These are phyloP conservation scores for Gallinago solitaria DNA, from an alignment of 2,797 vertebrate species.

Conservation along the genomic window DNA sequence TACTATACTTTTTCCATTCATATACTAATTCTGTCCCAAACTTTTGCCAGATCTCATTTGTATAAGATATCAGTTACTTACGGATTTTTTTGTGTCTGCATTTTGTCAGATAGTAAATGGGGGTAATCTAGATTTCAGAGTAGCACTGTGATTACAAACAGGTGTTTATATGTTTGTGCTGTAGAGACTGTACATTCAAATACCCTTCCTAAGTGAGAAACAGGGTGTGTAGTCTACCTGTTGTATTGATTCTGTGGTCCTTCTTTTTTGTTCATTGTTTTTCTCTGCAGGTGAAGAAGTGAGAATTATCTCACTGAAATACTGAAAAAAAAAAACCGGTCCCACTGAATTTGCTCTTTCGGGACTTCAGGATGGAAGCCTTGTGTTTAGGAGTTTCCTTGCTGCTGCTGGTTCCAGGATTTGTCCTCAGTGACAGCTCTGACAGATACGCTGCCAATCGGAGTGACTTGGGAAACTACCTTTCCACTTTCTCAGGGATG, in stretches of 20 bases:
- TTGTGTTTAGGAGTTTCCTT: slow-evolving; percentile 77
- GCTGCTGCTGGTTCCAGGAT: slow-evolving; percentile 82
- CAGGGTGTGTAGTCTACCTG: not conserved
- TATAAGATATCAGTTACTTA: not conserved
- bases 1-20: not conserved
- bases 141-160: not conserved
- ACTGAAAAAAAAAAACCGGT: not conserved
- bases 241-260: not conserved
- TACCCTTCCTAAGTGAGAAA: not conserved
- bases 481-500: slow-evolving; percentile 57
- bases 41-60: not conserved
- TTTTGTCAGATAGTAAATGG: not conserved
- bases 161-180: not conserved
- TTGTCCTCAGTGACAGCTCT: slow-evolving; percentile 80
- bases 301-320: not conserved
- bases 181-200: not conserved
- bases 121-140: not conserved
- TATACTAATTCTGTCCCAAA: not conserved
- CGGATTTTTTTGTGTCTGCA: not conserved
- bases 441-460: slow-evolving; percentile 67
- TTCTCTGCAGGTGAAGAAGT: slow-evolving; percentile 52
- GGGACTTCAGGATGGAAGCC: slow-evolving; percentile 81
- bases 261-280: not conserved
- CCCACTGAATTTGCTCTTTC: not conserved
- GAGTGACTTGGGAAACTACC: slow-evolving; percentile 41